Conservation (phyloP, 1,140 invertebrate species). For the Neotoxoptera formosana region DNA sequence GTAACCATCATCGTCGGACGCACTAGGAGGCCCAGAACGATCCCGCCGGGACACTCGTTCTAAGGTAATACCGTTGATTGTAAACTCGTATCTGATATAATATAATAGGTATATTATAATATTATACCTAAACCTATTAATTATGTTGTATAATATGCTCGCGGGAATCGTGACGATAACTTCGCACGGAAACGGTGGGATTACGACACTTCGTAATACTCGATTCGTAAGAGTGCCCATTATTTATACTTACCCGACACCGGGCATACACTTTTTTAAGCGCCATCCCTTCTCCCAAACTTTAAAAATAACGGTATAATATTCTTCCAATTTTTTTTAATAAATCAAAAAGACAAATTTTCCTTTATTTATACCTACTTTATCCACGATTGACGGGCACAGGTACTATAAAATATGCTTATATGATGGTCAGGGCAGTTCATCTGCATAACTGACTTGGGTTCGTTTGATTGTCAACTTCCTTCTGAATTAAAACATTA, state of each 20-base stretch:
- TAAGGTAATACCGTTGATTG: background rate
- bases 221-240: background rate
- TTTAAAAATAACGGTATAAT: background rate
- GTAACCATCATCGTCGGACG: background rate
- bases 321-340: background rate
- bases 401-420: background rate
- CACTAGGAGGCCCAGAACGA: constrained; percentile 1
- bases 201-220: background rate
- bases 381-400: no score
- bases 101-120: no score
- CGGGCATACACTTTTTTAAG: background rate
- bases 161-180: background rate
- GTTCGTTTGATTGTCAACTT: background rate
- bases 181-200: background rate
- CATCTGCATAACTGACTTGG: background rate
- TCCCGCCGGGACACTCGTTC: constrained; percentile 45
- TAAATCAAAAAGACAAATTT: background rate
- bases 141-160: background rate
- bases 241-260: background rate
- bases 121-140: no score
- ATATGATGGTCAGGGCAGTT: background rate
- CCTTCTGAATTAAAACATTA: background rate
- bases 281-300: background rate
- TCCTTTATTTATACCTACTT: background rate
- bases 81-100: no score